These are phyloP conservation scores for Bos javanicus DNA, from an alignment of 2,113 vertebrate genomes.

Conservation along the genomic window DNA sequence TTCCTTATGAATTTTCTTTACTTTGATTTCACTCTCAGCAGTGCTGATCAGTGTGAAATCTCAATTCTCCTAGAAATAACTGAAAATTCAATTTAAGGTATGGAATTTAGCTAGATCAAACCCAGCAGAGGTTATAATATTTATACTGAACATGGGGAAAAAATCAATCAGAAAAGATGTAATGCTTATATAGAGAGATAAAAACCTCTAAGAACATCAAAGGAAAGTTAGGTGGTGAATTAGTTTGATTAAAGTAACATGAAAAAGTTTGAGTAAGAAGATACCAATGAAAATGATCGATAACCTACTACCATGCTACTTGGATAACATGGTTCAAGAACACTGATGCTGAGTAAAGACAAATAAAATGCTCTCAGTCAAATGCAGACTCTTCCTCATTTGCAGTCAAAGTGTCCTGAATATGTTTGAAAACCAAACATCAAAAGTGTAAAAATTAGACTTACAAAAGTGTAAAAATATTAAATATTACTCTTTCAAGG, in stretches of 20 bases:
- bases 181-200: neutral
- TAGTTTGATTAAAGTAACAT: slow-evolving; percentile 42
- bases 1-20: neutral
- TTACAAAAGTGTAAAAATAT: neutral
- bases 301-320: neutral
- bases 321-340: neutral
- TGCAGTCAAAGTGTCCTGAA: neutral
- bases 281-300: neutral
- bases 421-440: neutral
- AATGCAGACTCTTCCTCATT: neutral
- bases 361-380: neutral
- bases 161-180: slow-evolving; percentile 41
- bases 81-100: slow-evolving; percentile 48
- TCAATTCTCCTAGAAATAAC: slow-evolving; percentile 51
- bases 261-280: slow-evolving; percentile 15
- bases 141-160: neutral
- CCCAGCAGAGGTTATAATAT: neutral
- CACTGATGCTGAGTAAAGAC: neutral
- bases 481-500: neutral
- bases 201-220: slow-evolving; percentile 10
- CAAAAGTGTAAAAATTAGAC: neutral
- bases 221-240: slow-evolving; percentile 41
- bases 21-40: slow-evolving; percentile 51
- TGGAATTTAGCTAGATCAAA: slow-evolving; percentile 50
- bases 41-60: slow-evolving; percentile 41